A percentile compares a stretch with the other conserved stretches of the same genome.
These are phyloP conservation scores for Stenichneumon culpator DNA, from an alignment of 2,888 invertebrate genomes.

Conservation along the genomic window DNA sequence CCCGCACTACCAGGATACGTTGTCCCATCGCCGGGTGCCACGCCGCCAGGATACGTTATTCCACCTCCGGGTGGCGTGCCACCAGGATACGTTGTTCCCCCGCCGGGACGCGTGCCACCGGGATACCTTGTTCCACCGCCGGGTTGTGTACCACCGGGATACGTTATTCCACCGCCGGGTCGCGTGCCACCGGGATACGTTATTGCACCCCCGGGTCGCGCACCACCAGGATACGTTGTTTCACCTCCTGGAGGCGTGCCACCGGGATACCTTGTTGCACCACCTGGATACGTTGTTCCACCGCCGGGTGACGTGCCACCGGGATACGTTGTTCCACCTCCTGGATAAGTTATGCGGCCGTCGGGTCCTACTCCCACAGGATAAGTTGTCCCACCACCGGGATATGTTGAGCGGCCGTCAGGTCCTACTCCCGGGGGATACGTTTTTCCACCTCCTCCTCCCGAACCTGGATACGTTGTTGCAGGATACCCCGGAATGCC, in stretches of 20 bases:
- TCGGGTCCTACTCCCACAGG: conserved; percentile 23
- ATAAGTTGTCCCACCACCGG: conserved; percentile 25
- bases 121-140: conserved; percentile 38
- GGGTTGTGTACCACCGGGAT: conserved; percentile 44
- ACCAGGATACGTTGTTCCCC: conserved; percentile 54
- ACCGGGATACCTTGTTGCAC: conserved; percentile 55
- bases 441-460: conserved; percentile 30
- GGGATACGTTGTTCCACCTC: conserved; percentile 18
- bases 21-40: conserved; percentile 55
- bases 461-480: conserved; percentile 25
- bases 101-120: conserved; percentile 15
- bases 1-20: conserved; percentile 63
- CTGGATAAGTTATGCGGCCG: conserved; percentile 41
- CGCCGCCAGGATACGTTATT: conserved; percentile 39
- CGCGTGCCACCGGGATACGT: conserved; percentile 35
- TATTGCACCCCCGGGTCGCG: conserved; percentile 15
- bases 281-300: conserved; percentile 33
- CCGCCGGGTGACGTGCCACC: not conserved
- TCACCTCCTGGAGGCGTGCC: conserved; percentile 18
- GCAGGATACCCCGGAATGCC: not conserved
- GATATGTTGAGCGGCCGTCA: conserved; percentile 10
- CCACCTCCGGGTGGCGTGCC: conserved; percentile 18
- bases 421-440: conserved; percentile 45
- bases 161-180: conserved; percentile 35
- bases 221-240: conserved; percentile 35